These are phyloP conservation scores for Semibalanus balanoides DNA, from an alignment of 1,140 invertebrate genomes.

Conservation along the genomic window DNA sequence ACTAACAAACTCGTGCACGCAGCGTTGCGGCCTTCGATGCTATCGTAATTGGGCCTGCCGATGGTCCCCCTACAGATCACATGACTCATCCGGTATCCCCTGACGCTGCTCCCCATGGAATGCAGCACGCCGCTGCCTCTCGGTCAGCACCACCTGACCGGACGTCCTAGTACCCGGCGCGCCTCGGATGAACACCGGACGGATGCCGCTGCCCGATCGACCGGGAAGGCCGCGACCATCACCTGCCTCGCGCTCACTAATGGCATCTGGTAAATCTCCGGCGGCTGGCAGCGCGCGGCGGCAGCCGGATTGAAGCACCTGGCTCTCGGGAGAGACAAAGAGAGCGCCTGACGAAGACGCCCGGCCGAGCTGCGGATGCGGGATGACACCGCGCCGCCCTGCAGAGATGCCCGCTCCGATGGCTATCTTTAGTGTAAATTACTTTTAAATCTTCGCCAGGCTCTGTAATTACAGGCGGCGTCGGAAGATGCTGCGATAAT, in stretches of 20 bases:
- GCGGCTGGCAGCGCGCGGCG: background rate
- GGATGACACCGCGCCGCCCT: no score
- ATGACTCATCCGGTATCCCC: no score
- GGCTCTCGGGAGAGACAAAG: background rate
- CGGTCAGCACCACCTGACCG: no score
- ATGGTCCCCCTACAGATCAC: no score
- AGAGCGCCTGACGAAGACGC: background rate
- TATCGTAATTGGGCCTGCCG: no score
- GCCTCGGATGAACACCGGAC: no score
- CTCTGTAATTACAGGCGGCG: background rate
- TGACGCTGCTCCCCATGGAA: no score
- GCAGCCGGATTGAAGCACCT: background rate
- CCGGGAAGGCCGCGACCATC: background rate
- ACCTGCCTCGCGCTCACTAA: background rate
- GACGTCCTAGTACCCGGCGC: no score
- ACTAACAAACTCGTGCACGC: no score
- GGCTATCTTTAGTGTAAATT: slow-evolving; percentile 2
- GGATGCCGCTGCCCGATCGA: background rate
- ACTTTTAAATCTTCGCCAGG: background rate
- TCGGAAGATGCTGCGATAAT: background rate
- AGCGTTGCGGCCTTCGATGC: no score
- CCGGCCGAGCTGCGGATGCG: no score
- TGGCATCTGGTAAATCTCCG: background rate
- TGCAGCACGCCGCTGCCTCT: no score
- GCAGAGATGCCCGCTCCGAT: background rate